These are phyloP conservation scores for Brotula barbata DNA, from an alignment of 2,797 vertebrate species.

Conservation along the genomic window DNA sequence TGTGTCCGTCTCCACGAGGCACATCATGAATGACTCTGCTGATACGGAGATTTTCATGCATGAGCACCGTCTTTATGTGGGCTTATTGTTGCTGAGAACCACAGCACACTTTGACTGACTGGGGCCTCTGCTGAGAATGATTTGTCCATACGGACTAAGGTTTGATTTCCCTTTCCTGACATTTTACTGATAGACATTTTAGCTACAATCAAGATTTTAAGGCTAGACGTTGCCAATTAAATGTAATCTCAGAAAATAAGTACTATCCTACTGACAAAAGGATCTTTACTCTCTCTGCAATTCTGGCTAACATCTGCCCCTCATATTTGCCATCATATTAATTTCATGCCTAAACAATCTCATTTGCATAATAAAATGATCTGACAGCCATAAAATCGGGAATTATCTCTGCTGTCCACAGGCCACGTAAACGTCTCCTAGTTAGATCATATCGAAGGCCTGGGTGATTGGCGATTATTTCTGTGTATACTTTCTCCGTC, in stretches of 20 bases:
- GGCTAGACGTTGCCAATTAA: not conserved
- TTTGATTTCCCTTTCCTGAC: not conserved
- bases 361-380: conserved; percentile 51
- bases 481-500: not conserved
- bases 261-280: no score
- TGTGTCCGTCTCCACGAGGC: conserved; percentile 37
- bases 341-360: conserved; percentile 50
- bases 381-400: conserved; percentile 46
- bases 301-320: conserved; percentile 22
- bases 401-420: conserved; percentile 5
- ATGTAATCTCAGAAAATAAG: not conserved
- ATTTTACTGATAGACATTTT: not conserved
- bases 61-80: conserved; percentile 56
- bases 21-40: conserved; percentile 63
- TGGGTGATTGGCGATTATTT: not conserved
- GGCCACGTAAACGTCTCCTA: conserved; percentile 2
- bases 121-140: conserved; percentile 7
- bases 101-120: conserved; percentile 24
- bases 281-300: no score
- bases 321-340: conserved; percentile 20
- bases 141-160: not conserved
- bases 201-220: not conserved
- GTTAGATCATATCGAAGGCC: conserved; percentile 6
- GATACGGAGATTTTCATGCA: conserved; percentile 65
- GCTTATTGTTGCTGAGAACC: conserved; percentile 51